Evolutionary conservation across 1,140 invertebrate species (phyloP), one percentile per base, ranked within the genome.

Genomic region (Patella vulgata): DNA sequence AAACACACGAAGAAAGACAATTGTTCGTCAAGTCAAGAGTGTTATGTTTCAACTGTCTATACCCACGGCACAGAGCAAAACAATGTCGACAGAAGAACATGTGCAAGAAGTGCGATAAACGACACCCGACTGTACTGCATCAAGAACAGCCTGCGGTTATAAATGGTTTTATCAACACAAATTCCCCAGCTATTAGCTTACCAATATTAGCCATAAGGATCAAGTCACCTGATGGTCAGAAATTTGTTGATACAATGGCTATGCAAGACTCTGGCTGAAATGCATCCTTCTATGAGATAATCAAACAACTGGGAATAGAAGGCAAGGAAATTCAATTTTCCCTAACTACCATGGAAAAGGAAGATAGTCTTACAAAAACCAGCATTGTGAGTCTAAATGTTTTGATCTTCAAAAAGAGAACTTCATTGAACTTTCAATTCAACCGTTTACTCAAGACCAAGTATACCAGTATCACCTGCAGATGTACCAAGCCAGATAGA

Each of bases 381-480:
- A 17, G 19, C 1, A 25, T 23, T 9, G 33, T 42, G 11, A 21
- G 36, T 23, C 17, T 55, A 39, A 40, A 21, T n/a, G 53, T 55
- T 12, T 17, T 31, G 8, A 36, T 23, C 33, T 21, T 55, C 2
- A 19, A 14, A 21, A 12, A 3, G 53, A 55, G 27, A 55, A 55
- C 23, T 11, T 31, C 21, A 25, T 40, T 14, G 23, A 55, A 3
- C n/a, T 55, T 12, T 36, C 53, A 12, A 19, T 12, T 36, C 53
- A 12, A 19, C 27, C 17, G 31, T 55, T 1, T 40, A 55, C 21
- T 31, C 53, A 2, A n/a, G 11, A 19, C 5, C 12, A 4, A 30
- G 31, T 42, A 40, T 61, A n/a, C 59, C 59, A 21, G 50, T 54
- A n/a, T 53, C 59, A 4, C 42, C 3, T n/a, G 28, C 54, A 30